Evolutionary conservation across 2,113 vertebrate species (phyloP), one percentile per base, ranked within the genome.

Genomic region (Pavo muticus): DNA sequence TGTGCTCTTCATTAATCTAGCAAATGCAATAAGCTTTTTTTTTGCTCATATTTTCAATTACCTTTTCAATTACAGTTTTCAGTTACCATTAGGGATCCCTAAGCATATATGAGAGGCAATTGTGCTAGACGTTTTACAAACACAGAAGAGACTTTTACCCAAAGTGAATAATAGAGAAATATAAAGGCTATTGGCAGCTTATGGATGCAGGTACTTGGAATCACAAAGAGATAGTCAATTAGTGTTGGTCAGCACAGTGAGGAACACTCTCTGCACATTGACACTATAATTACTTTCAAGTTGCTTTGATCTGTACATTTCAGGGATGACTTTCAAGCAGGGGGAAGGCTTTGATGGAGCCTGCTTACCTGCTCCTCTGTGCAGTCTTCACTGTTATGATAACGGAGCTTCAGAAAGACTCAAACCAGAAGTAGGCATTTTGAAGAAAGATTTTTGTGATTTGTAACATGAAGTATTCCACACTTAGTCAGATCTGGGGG

Each of bases 281-380:
- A 7, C 42, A 72, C 86, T 92, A 91, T 78, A 39, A 90, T 96
- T 91, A 80, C 24, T 50, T 93, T 86, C 60, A 86, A 6, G 76
- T 83, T 95, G 78, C 87, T 94, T 92, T 89, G 60, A 85, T 82
- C 47, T 88, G 10, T 72, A 39, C 72, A 20, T 92, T 91, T 83
- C 78, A 80, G 21, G 32, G 42, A 54, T 78, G 57, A 90, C 95
- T 94, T 87, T 80, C 10, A 1, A 0, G 39, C 17, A 47, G 72
- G 83, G 83, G 94, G 45, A 59, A 54, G 47, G 27, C 73, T 94
- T 91, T 63, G 18, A 32, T 73, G 60, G 7, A 15, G 20, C 19
- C n/a, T 89, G 54, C 48, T 84, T 63, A 79, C 79, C 80, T 50
- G 42, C 30, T 89, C 21, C 30, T 87, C 68, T 86, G 37, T 44